Evolutionary conservation across 1,140 invertebrate genomes (phyloP), one percentile per base, ranked within the genome.

Genomic region (Xylocopa sonorina): DNA sequence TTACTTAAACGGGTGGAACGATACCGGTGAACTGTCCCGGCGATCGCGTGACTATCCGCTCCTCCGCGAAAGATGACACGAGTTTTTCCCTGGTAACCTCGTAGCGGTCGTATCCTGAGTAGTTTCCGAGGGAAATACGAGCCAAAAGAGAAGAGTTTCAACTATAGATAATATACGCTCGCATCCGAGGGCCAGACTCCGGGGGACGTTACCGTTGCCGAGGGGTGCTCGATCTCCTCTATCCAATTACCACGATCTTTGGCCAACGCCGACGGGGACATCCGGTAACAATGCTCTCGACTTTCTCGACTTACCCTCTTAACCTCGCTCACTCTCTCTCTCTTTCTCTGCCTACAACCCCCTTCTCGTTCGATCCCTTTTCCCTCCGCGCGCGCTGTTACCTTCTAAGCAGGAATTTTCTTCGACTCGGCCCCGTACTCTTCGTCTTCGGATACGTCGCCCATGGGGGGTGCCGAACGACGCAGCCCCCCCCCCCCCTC

Each of bases 161-260:
- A 51, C 48, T 55, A 63, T 73, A 78, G 68, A 78, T 67, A 32
- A 78, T 67, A 32, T 32, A 29, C 14, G 41, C 29, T 12, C 5
- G 21, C 38, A 51, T 62, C 14, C 34, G 14, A 34, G 21, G 34
- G n/a, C 41, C 48, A n/a, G n/a, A n/a, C n/a, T n/a, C n/a, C 9
- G 6, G 43, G 46, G 51, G 53, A 51, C 18, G 43, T 58, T 41
- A 83, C 50, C 51, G 55, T 58, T 41, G 75, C 57, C 21, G 48
- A 78, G 58, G 67, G 67, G 66, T 80, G 58, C 77, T 80, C 81
- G 77, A 83, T 80, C 76, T 84, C 72, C 81, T 91, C 87, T 89
- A 91, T 91, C 91, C 91, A 92, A 92, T 92, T 92, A 91, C 87
- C 86, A 81, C 81, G 74, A 90, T 87, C 89, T 89, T 89, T 83